phyloP scores from a whole-genome alignment of 2,797 vertebrate genomes.

The Helicolenus hilgendorfi region DNA sequence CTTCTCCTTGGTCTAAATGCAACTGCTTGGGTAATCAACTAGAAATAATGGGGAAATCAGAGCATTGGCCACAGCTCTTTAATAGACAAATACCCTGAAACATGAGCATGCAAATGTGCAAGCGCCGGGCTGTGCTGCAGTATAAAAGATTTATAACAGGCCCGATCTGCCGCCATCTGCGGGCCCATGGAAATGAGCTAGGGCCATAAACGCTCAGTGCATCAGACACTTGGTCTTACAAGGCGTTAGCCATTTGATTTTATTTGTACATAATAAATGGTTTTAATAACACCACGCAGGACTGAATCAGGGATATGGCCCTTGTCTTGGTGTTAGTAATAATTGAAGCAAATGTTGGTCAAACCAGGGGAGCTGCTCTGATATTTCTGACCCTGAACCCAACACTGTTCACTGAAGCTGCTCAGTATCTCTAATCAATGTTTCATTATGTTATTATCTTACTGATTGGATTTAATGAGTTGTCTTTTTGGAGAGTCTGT shows the following conservation, averaged over 20 bases:
- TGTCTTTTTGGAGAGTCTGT: not conserved
- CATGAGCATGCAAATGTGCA: slow-evolving; percentile 75
- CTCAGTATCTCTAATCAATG: slow-evolving; percentile 16
- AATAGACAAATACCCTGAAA: slow-evolving; percentile 82
- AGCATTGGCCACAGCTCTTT: slow-evolving; percentile 75
- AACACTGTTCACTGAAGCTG: not conserved
- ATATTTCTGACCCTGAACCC: slow-evolving; percentile 15
- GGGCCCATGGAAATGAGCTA: slow-evolving; percentile 51
- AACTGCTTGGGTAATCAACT: slow-evolving; percentile 81
- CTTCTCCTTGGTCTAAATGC: slow-evolving; percentile 84
- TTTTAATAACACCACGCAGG: slow-evolving; percentile 36
- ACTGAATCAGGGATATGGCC: slow-evolving; percentile 11
- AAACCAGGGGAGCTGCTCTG: not conserved
- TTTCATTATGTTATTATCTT: slow-evolving; percentile 15
- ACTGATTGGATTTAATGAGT: slow-evolving; percentile 15
- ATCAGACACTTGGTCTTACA: slow-evolving; percentile 51
- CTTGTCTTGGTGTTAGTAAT: slow-evolving; percentile 11
- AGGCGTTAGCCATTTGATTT: slow-evolving; percentile 60
- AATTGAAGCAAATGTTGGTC: slow-evolving; percentile 27
- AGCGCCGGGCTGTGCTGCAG: slow-evolving; percentile 31
- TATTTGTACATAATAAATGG: slow-evolving; percentile 59
- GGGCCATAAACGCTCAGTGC: slow-evolving; percentile 40
- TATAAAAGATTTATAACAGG: slow-evolving; percentile 78
- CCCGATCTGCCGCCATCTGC: slow-evolving; percentile 71
- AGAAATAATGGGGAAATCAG: slow-evolving; percentile 83